Conservation (phyloP, 2,797 vertebrate species). For the Amazonetta brasiliensis region DNA sequence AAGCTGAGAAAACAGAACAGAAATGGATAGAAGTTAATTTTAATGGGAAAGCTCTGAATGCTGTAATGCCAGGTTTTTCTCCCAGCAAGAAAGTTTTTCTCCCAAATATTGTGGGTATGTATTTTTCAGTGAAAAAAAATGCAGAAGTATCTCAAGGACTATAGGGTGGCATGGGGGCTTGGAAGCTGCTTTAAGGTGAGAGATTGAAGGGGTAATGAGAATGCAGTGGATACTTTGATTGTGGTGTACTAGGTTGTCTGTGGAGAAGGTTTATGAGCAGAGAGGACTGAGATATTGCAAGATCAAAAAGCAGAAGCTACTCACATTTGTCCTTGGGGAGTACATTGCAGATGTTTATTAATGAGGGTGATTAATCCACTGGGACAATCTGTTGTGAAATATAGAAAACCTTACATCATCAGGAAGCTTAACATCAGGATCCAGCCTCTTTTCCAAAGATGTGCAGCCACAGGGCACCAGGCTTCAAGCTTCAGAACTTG, state of each 20-base stretch:
- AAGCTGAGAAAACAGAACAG: neutral
- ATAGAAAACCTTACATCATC: neutral
- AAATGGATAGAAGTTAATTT: neutral
- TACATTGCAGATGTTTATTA: constrained; percentile 13
- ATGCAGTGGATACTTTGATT: neutral
- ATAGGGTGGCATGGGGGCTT: neutral
- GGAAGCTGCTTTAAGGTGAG: neutral
- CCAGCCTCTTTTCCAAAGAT: constrained; percentile 27
- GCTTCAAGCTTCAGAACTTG: neutral
- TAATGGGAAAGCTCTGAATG: neutral
- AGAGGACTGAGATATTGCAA: neutral
- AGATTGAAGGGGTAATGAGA: neutral
- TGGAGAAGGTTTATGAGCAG: neutral
- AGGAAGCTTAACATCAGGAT: neutral
- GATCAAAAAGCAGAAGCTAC: neutral
- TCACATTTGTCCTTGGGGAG: neutral
- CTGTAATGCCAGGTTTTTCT: neutral
- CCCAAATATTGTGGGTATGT: neutral
- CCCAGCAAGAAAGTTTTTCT: neutral
- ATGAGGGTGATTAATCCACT: neutral
- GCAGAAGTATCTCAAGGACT: neutral
- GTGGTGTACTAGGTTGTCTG: neutral
- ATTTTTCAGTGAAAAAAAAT: neutral
- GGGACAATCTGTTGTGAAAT: neutral
- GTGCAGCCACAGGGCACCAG: neutral